phyloP scores from a whole-genome alignment of 2,888 invertebrate species.

The Sicus ferrugineus region DNA sequence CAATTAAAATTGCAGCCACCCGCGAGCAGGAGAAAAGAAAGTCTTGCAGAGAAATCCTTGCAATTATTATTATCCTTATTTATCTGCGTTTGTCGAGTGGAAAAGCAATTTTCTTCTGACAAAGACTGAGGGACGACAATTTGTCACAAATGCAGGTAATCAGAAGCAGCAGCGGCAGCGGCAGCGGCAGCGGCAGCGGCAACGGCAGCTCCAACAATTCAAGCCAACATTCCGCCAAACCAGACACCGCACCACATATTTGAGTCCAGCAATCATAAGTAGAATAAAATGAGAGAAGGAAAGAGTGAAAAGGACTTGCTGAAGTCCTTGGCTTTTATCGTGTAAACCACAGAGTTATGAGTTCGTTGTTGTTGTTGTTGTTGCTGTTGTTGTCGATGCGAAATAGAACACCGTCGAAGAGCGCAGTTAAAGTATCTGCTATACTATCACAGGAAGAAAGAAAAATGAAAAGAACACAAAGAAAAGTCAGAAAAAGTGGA shows the following conservation, averaged over 20 bases:
- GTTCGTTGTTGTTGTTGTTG: neutral
- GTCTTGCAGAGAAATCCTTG: too few relatives aligned
- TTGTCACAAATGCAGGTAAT: slow-evolving; percentile 38
- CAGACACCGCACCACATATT: neutral
- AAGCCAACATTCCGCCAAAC: too few relatives aligned
- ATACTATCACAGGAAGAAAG: slow-evolving; percentile 6
- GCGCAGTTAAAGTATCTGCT: slow-evolving; percentile 39
- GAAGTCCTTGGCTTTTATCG: neutral
- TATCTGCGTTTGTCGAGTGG: neutral
- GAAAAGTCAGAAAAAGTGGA: neutral
- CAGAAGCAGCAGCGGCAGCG: too few relatives aligned
- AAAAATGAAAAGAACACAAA: slow-evolving; percentile 4
- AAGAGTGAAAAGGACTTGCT: too few relatives aligned
- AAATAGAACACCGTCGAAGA: slow-evolving; percentile 41
- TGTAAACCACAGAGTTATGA: neutral
- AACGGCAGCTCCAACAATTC: neutral
- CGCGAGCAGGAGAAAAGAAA: too few relatives aligned
- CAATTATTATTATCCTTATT: neutral
- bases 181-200: neutral
- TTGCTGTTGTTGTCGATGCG: slow-evolving; percentile 5
- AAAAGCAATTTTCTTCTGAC: slow-evolving; percentile 39
- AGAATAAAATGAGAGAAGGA: too few relatives aligned
- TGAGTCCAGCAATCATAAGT: too few relatives aligned
- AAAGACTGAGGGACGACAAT: slow-evolving; percentile 39
- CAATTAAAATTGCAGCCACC: too few relatives aligned